phyloP scores from a whole-genome alignment of 2,797 vertebrate genomes.

The Chanos chanos region DNA sequence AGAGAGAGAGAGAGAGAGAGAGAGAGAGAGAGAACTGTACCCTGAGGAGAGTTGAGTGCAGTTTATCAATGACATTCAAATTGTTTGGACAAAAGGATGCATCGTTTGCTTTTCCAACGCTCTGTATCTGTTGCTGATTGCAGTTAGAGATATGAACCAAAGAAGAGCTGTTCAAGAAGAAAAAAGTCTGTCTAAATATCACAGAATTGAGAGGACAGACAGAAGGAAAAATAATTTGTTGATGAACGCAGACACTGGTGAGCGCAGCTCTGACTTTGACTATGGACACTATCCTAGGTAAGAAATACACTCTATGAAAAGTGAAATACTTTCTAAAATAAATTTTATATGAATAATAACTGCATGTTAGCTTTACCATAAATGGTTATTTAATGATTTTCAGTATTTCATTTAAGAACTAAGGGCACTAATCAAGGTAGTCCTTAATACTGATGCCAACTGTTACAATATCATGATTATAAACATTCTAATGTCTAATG shows the following conservation, averaged over 20 bases:
- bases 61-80: slow-evolving; percentile 35
- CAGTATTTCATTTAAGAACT: not conserved
- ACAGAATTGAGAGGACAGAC: slow-evolving; percentile 50
- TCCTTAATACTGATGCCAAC: too few species aligned
- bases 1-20: slow-evolving; percentile 18
- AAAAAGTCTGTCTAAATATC: slow-evolving; percentile 44
- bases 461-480: too few species aligned
- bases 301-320: slow-evolving; percentile 31
- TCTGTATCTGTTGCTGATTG: slow-evolving; percentile 5
- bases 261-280: slow-evolving; percentile 59
- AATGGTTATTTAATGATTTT: too few species aligned
- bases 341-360: too few species aligned
- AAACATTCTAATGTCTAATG: too few species aligned
- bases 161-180: slow-evolving; percentile 41
- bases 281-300: slow-evolving; percentile 64
- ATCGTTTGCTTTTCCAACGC: slow-evolving; percentile 8
- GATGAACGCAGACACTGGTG: slow-evolving; percentile 60
- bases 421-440: not conserved
- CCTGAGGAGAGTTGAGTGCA: slow-evolving; percentile 25
- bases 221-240: slow-evolving; percentile 69
- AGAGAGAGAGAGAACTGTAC: slow-evolving; percentile 39
- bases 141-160: slow-evolving; percentile 63
- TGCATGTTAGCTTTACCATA: too few species aligned
- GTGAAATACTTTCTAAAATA: not conserved
- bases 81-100: slow-evolving; percentile 42